Conservation (phyloP, 2,113 vertebrate species). For the Taxidea taxus region DNA sequence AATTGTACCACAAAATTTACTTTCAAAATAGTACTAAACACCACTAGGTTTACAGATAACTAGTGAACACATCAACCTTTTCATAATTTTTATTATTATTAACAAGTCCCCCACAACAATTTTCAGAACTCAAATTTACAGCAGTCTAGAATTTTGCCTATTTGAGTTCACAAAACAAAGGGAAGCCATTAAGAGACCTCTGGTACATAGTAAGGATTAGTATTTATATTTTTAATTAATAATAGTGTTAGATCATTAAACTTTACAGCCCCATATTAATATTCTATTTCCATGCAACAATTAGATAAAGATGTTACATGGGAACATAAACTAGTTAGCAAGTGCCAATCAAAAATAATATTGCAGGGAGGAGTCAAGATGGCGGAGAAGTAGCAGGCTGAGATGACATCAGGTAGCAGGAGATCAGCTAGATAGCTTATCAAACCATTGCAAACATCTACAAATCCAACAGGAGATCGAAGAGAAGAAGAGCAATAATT, state of each 20-base stretch:
- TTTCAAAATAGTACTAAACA: neutral
- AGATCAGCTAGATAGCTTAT: too few relatives aligned
- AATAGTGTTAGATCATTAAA: neutral
- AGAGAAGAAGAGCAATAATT: too few relatives aligned
- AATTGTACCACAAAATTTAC: neutral
- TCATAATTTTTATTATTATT: neutral
- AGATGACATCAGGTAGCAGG: too few relatives aligned
- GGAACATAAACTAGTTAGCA: neutral
- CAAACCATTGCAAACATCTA: too few relatives aligned
- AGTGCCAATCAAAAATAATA: neutral
- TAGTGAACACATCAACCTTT: neutral
- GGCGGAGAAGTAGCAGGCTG: too few relatives aligned
- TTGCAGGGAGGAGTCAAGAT: too few relatives aligned
- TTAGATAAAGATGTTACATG: neutral
- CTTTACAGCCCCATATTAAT: neutral
- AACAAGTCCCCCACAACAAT: neutral
- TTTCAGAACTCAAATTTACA: neutral
- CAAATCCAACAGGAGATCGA: too few relatives aligned
- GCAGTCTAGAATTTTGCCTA: neutral
- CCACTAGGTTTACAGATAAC: neutral
- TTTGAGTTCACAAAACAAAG: neutral
- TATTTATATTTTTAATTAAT: neutral
- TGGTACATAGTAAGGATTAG: neutral
- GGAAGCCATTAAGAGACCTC: neutral
- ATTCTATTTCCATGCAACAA: neutral